Percentiles rank a stretch among this genome's conserved stretches.
Evolutionary conservation across 2,797 vertebrate genomes (phyloP).

Genomic region (Bryconaethiops microstoma): DNA sequence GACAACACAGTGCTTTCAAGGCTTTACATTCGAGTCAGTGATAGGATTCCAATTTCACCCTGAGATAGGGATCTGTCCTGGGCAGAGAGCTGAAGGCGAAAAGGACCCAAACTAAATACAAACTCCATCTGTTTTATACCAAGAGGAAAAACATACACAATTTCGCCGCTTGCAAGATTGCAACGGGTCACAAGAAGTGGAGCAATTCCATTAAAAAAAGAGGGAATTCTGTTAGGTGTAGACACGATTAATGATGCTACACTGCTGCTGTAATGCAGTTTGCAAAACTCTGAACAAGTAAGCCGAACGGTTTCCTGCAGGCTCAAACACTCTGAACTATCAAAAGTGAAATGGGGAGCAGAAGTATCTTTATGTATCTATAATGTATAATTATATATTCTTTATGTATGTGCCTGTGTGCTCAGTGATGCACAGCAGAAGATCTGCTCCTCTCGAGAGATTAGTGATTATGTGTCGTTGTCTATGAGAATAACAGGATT

Average conservation of each 20-base stretch:
- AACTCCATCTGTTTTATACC: conserved; percentile 7
- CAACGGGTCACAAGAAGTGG: conserved; percentile 10
- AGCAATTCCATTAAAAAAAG: conserved; percentile 12
- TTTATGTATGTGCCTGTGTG: conserved; percentile 36
- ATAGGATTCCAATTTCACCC: conserved; percentile 24
- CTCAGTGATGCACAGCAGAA: conserved; percentile 2
- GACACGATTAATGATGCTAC: conserved; percentile 7
- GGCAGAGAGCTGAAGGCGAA: background rate
- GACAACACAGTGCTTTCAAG: background rate
- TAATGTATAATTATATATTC: conserved; percentile 13
- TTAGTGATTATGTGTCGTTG: conserved; percentile 60
- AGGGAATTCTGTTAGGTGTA: conserved; percentile 1
- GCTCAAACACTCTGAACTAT: background rate
- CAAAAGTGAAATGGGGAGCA: background rate
- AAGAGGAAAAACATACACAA: conserved; percentile 5
- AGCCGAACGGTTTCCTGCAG: conserved; percentile 2
- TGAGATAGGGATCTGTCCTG: conserved; percentile 19
- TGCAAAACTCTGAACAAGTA: background rate
- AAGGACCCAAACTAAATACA: conserved; percentile 12
- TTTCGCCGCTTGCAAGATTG: background rate
- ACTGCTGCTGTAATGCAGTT: background rate
- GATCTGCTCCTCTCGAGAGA: conserved; percentile 57
- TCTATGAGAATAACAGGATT: conserved; percentile 69
- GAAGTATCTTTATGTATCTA: background rate
- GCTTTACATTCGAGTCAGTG: background rate